These are phyloP conservation scores for Drosophila neonasuta DNA, from an alignment of 2,888 invertebrate species.

Conservation along the genomic window DNA sequence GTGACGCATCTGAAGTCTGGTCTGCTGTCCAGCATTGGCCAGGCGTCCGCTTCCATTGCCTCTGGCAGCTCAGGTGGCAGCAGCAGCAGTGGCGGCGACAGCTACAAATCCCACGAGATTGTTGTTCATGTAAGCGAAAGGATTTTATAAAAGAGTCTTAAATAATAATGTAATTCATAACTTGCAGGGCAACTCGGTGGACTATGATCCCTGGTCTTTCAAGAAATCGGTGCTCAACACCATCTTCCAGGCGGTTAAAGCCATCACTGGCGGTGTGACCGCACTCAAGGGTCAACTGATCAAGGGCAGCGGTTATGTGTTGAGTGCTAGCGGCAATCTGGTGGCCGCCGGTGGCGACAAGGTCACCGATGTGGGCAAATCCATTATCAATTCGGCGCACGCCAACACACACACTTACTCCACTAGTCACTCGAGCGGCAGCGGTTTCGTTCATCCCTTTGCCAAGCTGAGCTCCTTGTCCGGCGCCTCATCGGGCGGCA, in stretches of 20 bases:
- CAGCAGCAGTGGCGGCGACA: conserved; percentile 71
- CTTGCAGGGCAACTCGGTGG: conserved; percentile 79
- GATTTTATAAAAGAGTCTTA: background rate
- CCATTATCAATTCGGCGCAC: conserved; percentile 89
- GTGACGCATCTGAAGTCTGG: conserved; percentile 80
- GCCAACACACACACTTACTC: conserved; percentile 83
- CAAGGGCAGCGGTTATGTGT: conserved; percentile 90
- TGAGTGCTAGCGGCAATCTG: conserved; percentile 86
- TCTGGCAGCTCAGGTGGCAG: conserved; percentile 81
- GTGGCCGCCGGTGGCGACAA: conserved; percentile 90
- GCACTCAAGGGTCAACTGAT: conserved; percentile 94
- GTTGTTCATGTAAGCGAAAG: conserved; percentile 69
- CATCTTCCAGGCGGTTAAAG: conserved; percentile 93
- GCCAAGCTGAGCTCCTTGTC: conserved; percentile 79
- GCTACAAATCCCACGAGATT: conserved; percentile 72
- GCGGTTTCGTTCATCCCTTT: conserved; percentile 74
- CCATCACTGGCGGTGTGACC: conserved; percentile 92
- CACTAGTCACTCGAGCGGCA: conserved; percentile 60
- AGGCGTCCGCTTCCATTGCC: conserved; percentile 82
- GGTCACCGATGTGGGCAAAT: conserved; percentile 90
- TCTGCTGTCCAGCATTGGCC: conserved; percentile 79
- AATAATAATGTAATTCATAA: background rate
- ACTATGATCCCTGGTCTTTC: conserved; percentile 88
- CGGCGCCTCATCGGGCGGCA: conserved; percentile 79
- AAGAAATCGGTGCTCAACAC: conserved; percentile 92